A percentile compares a stretch with the other conserved stretches of the same genome.
These are phyloP conservation scores for Eublepharis macularius DNA, from an alignment of 2,113 vertebrate species.

Conservation along the genomic window DNA sequence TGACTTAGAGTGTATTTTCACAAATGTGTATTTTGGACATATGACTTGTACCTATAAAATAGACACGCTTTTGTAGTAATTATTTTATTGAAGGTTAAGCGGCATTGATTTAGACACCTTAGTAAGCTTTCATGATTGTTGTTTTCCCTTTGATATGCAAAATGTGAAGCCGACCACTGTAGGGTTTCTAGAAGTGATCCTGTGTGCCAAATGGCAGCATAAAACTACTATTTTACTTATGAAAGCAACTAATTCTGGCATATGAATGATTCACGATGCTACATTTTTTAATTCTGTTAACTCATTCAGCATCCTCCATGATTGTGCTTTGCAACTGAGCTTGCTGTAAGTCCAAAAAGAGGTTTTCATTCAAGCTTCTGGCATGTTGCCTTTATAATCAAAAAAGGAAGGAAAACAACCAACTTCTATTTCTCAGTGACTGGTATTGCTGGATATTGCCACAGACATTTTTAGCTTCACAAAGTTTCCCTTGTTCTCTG, in stretches of 20 bases:
- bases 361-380: not conserved
- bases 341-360: not conserved
- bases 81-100: no score
- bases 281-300: not conserved
- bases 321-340: not conserved
- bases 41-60: no score
- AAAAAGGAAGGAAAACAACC: not conserved
- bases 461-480: not conserved
- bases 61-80: no score
- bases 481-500: conserved; percentile 20
- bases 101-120: no score
- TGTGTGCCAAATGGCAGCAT: not conserved
- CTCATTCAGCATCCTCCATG: not conserved
- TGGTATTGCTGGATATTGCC: not conserved
- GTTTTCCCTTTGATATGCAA: no score
- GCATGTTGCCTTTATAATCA: conserved; percentile 6
- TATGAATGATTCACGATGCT: not conserved
- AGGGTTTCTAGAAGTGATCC: not conserved
- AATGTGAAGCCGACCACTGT: not conserved
- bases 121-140: no score
- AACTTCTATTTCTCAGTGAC: not conserved
- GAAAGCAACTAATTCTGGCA: not conserved
- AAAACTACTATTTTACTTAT: no score
- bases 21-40: no score
- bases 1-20: no score